phyloP scores from a whole-genome alignment of 2,888 invertebrate species.

The Chrysina gloriosa region DNA sequence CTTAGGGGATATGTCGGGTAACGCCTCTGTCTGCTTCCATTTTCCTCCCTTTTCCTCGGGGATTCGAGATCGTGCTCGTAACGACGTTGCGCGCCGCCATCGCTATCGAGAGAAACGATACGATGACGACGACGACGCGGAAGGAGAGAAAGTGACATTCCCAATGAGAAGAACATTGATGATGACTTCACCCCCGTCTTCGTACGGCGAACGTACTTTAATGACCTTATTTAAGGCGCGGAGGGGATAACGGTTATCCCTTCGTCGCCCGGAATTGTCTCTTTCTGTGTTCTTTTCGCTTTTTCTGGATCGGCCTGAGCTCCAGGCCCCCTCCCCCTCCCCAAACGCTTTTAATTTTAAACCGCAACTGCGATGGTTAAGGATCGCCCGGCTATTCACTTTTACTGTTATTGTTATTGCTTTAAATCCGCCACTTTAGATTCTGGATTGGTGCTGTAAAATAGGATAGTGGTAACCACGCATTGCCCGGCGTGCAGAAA shows the following conservation, averaged over 20 bases:
- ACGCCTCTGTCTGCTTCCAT: slow-evolving; percentile 32
- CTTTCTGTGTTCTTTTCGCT: not conserved
- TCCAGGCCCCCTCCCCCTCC: not conserved
- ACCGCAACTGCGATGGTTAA: not conserved
- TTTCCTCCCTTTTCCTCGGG: slow-evolving; percentile 43
- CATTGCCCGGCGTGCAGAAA: no score
- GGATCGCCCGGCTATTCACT: not conserved
- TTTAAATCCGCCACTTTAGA: not conserved
- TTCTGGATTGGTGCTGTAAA: not conserved
- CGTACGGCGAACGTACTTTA: slow-evolving; percentile 22
- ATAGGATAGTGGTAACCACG: no score
- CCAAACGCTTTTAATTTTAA: slow-evolving; percentile 6
- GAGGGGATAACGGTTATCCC: slow-evolving; percentile 23
- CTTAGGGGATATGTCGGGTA: slow-evolving; percentile 42
- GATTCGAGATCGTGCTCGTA: slow-evolving; percentile 46
- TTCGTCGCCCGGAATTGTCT: slow-evolving; percentile 8
- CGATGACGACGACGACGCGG: not conserved
- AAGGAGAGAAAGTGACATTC: slow-evolving; percentile 46
- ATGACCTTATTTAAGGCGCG: slow-evolving; percentile 23
- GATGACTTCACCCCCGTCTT: slow-evolving; percentile 22
- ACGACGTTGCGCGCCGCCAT: slow-evolving; percentile 45
- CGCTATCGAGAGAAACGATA: not conserved
- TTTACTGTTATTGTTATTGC: not conserved
- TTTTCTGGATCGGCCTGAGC: not conserved
- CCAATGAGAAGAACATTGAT: slow-evolving; percentile 36